These are phyloP conservation scores for Heliothis peltigera DNA, from an alignment of 2,888 invertebrate species.

Conservation along the genomic window DNA sequence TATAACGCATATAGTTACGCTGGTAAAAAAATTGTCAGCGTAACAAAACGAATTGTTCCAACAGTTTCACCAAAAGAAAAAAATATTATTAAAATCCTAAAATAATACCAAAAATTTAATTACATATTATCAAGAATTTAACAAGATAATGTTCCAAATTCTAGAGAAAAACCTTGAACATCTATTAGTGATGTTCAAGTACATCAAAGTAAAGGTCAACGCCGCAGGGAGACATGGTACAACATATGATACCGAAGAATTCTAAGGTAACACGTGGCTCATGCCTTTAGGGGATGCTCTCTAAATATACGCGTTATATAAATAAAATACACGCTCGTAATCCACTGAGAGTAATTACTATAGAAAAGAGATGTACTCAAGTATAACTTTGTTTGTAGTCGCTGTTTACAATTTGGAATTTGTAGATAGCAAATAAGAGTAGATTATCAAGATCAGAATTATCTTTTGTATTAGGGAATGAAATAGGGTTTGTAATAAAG, in stretches of 20 bases:
- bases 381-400: neutral
- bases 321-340: constrained; percentile 28
- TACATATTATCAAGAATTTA: constrained; percentile 10
- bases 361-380: constrained; percentile 1
- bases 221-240: constrained; percentile 64
- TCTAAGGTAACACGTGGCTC: constrained; percentile 45
- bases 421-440: neutral
- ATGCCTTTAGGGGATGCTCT: constrained; percentile 28
- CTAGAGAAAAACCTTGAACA: constrained; percentile 30
- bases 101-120: neutral
- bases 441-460: neutral
- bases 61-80: no score
- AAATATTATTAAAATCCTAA: neutral
- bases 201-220: constrained; percentile 57
- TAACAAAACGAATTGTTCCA: neutral
- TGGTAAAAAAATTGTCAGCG: no score
- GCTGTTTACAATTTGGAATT: constrained; percentile 1
- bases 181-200: constrained; percentile 49
- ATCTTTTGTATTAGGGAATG: neutral
- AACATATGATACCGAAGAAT: constrained; percentile 59
- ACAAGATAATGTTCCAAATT: constrained; percentile 27
- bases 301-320: constrained; percentile 32
- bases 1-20: no score
- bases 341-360: constrained; percentile 27
- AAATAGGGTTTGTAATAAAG: neutral